Base-by-base conservation (phyloP, 2,888 invertebrate species). In the Drosophila nr. fundita region DNA sequence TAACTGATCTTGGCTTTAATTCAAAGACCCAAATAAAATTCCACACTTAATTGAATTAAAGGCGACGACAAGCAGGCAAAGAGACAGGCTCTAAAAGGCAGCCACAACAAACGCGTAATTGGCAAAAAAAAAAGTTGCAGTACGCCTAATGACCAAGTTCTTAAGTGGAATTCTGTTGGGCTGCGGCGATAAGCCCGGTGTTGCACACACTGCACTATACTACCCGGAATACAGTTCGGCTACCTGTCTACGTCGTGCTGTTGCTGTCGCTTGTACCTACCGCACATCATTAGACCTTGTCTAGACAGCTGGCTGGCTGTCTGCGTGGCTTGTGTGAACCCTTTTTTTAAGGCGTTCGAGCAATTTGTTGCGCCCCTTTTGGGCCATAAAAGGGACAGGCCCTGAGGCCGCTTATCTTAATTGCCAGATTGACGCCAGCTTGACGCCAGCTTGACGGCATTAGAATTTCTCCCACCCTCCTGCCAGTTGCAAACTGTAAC, bases 31-130 rank as follows among this genome's bases (percentile, higher is more conserved):
- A 29, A 65, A 71, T 42, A 72, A 76, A 76, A 84, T 86, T 75
- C 81, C 87, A 72, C 76, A 76, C 73, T 87, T 89, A 89, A 89
- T 89, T 90, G 87, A 90, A 86, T 86, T 78, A 88, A 80, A 79
- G 75, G 49, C 73, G 58, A 68, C 77, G 71, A 65, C 59, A 68
- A 62, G 48, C 45, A 53, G 55, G 32, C 63, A 72, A 58, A 58
- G 38, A 55, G 45, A 8, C 55, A 36, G 50, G 45, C 45, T 24
- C 24, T 61, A 65, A 68, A 63, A 63, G 58, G 36, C 62, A 77
- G 24, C 42, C 55, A 45, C 54, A 49, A 62, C 58, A 50, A 24
- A 48, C 62, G 67, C 72, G 71, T 77, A 88, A 80, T 86, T 80
- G 81, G 81, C 72, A 67, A 79, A 71, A 65, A 63, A 63, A 73